These are phyloP conservation scores for Gambusia holbrooki DNA, from an alignment of 2,113 vertebrate genomes.

Conservation along the genomic window DNA sequence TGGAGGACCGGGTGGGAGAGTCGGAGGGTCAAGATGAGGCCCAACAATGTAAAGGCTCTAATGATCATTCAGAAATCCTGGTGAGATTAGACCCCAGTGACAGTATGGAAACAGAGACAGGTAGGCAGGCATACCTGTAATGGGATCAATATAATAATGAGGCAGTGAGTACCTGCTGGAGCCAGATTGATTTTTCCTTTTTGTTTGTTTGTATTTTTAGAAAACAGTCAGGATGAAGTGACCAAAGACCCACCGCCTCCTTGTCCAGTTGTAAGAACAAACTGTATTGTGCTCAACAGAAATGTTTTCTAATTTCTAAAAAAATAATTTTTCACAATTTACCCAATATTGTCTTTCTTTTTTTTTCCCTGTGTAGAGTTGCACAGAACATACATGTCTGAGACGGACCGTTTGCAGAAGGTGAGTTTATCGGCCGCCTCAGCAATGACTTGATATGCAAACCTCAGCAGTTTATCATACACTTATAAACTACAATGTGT, in stretches of 20 bases:
- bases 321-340: neutral
- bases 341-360: constrained; percentile 3
- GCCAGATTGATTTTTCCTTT: neutral
- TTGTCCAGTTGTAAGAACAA: constrained; percentile 64
- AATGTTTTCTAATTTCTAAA: neutral
- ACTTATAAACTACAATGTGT: neutral
- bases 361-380: constrained; percentile 59
- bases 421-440: constrained; percentile 50
- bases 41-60: constrained; percentile 19
- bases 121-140: constrained; percentile 18
- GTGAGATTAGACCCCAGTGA: constrained; percentile 7
- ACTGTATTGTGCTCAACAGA: neutral
- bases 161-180: neutral
- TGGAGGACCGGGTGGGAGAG: constrained; percentile 68
- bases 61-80: constrained; percentile 7
- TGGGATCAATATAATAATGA: neutral
- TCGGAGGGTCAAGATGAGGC: constrained; percentile 16
- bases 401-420: constrained; percentile 69
- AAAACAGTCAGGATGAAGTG: constrained; percentile 37
- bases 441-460: neutral
- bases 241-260: constrained; percentile 25
- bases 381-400: constrained; percentile 74
- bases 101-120: constrained; percentile 14
- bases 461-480: neutral
- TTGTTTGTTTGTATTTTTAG: constrained; percentile 4